Evolutionary conservation across 2,113 vertebrate genomes (phyloP).

Genomic region (Crypturellus undulatus): DNA sequence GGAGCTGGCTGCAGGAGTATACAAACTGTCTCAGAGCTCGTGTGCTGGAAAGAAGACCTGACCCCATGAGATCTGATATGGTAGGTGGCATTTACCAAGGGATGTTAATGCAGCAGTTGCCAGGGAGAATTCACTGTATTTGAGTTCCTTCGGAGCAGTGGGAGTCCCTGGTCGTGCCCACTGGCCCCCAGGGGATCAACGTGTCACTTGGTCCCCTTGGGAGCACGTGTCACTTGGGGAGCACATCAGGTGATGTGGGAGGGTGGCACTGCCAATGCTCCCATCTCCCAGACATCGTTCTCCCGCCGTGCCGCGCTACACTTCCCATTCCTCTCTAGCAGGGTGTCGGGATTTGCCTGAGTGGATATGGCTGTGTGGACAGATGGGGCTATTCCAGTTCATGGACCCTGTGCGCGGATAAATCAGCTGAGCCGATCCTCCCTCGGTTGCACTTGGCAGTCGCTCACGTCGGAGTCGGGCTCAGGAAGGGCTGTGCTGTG

Average conservation of each 20-base stretch:
- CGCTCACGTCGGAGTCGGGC: not conserved
- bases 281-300: not conserved
- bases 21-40: not conserved
- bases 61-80: rapidly evolving
- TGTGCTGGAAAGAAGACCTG: not conserved
- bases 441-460: not conserved
- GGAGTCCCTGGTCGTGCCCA: no score
- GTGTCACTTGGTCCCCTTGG: not conserved
- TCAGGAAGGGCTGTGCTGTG: not conserved
- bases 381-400: not conserved
- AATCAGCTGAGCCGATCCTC: not conserved
- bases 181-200: no score
- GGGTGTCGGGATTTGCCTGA: not conserved
- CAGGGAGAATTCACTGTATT: not conserved
- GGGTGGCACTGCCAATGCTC: rapidly evolving
- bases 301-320: not conserved
- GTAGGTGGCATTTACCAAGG: not conserved
- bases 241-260: no score
- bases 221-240: not conserved
- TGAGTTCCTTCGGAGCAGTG: no score
- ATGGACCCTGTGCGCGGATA: not conserved
- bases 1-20: not conserved
- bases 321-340: no score
- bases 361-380: not conserved
- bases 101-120: not conserved